These are phyloP conservation scores for Coreoperca whiteheadi DNA, from an alignment of 2,113 vertebrate genomes.

Conservation along the genomic window DNA sequence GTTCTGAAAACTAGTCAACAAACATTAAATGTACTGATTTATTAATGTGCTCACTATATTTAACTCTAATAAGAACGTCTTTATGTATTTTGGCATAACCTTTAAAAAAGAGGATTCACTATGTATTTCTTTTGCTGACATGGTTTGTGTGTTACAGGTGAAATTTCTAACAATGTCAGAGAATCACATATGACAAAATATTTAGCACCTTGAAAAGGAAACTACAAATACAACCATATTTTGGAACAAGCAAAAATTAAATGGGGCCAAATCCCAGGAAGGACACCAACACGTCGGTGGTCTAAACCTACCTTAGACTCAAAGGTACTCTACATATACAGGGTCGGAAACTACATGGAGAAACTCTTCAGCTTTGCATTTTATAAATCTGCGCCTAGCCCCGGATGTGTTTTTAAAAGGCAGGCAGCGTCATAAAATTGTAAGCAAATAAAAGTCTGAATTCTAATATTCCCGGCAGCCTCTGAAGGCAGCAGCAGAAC, in stretches of 20 bases:
- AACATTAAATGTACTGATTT: not conserved
- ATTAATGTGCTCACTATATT: not conserved
- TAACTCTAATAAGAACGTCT: no score
- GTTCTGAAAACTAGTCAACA: not conserved
- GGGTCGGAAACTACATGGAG: not conserved
- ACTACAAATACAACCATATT: not conserved
- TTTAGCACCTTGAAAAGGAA: not conserved
- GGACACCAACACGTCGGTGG: no score
- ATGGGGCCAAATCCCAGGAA: no score
- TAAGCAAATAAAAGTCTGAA: not conserved
- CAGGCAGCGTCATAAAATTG: not conserved
- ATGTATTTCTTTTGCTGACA: no score
- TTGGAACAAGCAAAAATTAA: not conserved
- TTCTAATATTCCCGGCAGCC: not conserved
- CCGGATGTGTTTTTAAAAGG: not conserved
- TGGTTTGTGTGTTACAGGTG: no score
- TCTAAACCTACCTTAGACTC: not conserved
- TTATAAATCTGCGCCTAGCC: no score
- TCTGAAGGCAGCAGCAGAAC: conserved; percentile 46
- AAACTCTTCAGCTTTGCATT: not conserved
- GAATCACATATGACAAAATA: not conserved
- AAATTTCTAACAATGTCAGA: no score
- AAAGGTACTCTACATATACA: not conserved
- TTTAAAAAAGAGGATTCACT: no score
- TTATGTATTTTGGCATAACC: no score